Evolutionary conservation across 2,888 invertebrate genomes (phyloP).

Genomic region (Oxyscelio sp.): DNA sequence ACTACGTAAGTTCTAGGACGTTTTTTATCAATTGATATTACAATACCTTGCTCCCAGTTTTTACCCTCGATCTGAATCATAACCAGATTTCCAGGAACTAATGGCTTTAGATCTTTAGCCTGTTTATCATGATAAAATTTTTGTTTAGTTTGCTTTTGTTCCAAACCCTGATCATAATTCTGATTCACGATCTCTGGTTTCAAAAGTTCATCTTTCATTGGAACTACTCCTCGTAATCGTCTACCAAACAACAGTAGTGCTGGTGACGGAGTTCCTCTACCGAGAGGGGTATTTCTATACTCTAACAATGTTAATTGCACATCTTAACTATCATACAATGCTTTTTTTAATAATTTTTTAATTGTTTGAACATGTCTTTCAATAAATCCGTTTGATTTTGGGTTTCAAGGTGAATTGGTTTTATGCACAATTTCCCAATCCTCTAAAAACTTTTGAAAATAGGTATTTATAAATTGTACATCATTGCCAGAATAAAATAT

Average conservation of each 20-base stretch:
- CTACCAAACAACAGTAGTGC: conserved; percentile 50
- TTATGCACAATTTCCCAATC: conserved; percentile 71
- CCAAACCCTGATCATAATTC: neutral
- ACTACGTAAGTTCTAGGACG: conserved; percentile 18
- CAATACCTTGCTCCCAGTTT: conserved; percentile 5
- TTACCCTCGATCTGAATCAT: neutral
- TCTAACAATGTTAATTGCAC: conserved; percentile 66
- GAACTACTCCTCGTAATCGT: conserved; percentile 52
- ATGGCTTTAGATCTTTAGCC: conserved; percentile 1
- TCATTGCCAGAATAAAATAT: conserved; percentile 73
- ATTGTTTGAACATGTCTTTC: conserved; percentile 71
- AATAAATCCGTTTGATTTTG: conserved; percentile 65
- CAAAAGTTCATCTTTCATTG: conserved; percentile 9
- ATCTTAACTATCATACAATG: conserved; percentile 63
- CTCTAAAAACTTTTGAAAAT: conserved; percentile 57
- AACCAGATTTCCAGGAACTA: neutral
- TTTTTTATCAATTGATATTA: neutral
- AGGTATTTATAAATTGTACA: conserved; percentile 62
- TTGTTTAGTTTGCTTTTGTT: conserved; percentile 17
- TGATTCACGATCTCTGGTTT: neutral
- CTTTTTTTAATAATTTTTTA: conserved; percentile 25
- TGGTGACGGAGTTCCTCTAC: conserved; percentile 39
- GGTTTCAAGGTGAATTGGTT: conserved; percentile 52
- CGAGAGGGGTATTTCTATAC: conserved; percentile 75
- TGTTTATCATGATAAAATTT: conserved; percentile 15